Conservation (phyloP, 37 sponge, comb jelly and placozoan genomes). For the Hexactinellida sp. region DNA sequence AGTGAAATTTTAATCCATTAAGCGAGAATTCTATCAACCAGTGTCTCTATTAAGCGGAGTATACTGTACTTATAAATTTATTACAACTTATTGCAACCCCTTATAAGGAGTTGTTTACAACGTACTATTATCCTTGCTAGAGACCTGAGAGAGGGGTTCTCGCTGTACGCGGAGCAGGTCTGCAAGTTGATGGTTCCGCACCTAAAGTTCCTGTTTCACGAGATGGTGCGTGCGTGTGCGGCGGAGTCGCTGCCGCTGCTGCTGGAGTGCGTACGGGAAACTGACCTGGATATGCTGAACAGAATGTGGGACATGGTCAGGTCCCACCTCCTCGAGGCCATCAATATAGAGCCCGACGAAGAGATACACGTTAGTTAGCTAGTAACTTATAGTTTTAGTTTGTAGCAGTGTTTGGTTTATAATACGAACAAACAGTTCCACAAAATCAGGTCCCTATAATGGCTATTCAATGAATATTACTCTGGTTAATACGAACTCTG, state of each 20-base stretch:
- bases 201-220: conserved; percentile 87
- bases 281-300: conserved; percentile 41
- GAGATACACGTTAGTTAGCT: conserved; percentile 29
- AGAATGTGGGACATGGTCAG: conserved; percentile 68
- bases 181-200: conserved; percentile 84
- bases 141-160: conserved; percentile 90
- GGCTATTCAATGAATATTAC: too few species aligned
- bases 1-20: too few species aligned
- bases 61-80: too few species aligned
- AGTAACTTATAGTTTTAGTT: not conserved
- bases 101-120: too few species aligned
- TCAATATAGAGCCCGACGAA: conserved; percentile 69
- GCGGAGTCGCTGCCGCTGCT: conserved; percentile 88
- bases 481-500: too few species aligned
- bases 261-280: conserved; percentile 65
- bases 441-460: too few species aligned
- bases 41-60: too few species aligned
- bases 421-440: too few species aligned
- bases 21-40: too few species aligned
- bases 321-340: conserved; percentile 66
- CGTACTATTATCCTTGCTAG: too few species aligned
- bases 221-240: conserved; percentile 83
- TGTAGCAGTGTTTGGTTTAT: too few species aligned
- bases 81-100: too few species aligned
- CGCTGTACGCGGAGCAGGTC: conserved; percentile 75